These are phyloP conservation scores for Oreochromis tanganicae DNA, from an alignment of 2,113 vertebrate genomes.

Conservation along the genomic window DNA sequence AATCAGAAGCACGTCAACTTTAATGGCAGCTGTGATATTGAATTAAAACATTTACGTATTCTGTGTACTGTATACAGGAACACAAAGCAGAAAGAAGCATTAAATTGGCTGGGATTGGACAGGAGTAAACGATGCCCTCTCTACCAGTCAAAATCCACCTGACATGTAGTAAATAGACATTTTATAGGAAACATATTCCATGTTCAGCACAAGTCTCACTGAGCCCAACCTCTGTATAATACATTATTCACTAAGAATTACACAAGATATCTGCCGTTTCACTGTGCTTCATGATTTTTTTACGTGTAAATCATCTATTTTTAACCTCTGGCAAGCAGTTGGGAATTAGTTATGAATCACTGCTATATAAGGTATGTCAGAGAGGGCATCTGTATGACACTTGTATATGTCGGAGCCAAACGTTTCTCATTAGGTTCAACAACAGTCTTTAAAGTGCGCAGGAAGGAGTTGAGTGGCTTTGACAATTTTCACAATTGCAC, in stretches of 20 bases:
- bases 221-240: neutral
- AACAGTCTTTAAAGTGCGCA: neutral
- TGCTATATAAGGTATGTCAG: neutral
- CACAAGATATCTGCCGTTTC: neutral
- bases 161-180: neutral
- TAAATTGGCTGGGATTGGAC: neutral
- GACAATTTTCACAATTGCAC: neutral
- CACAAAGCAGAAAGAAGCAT: neutral
- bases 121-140: neutral
- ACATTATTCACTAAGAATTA: neutral
- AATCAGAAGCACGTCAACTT: neutral
- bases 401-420: neutral
- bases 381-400: neutral
- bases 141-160: neutral
- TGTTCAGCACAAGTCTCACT: neutral
- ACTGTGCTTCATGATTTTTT: neutral
- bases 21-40: neutral
- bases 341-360: neutral
- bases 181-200: neutral
- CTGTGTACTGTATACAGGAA: neutral
- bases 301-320: neutral
- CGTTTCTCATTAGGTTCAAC: neutral
- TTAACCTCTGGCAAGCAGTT: neutral
- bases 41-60: neutral
- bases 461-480: neutral